A percentile compares a stretch with the other conserved stretches of the same genome.
phyloP scores from a whole-genome alignment of 1,140 invertebrate genomes.

The Plectus sambesii region DNA sequence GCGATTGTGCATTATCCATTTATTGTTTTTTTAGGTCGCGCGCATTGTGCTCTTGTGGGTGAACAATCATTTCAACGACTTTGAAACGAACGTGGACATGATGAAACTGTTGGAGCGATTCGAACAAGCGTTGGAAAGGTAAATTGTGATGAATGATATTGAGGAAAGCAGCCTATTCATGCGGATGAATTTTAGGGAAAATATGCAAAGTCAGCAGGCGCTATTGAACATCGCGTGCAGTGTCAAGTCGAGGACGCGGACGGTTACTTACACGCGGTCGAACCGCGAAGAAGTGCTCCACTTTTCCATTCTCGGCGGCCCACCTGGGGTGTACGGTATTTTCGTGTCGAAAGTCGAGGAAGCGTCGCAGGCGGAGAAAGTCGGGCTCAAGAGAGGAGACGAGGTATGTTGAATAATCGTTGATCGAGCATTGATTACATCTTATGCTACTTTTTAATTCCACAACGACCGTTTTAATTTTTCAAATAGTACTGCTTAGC shows the following conservation, averaged over 20 bases:
- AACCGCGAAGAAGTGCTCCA: constrained; percentile 80
- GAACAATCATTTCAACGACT: constrained; percentile 98
- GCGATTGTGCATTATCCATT: too few species aligned
- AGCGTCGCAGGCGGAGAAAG: constrained; percentile 80
- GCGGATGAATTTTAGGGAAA: constrained; percentile 51
- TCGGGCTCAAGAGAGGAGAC: constrained; percentile 90
- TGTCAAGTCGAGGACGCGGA: constrained; percentile 80
- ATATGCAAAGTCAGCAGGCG: constrained; percentile 64
- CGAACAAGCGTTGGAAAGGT: too few species aligned
- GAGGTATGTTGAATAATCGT: constrained; percentile 60
- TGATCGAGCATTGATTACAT: too few species aligned
- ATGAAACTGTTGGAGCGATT: constrained; percentile 91
- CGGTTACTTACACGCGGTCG: constrained; percentile 74
- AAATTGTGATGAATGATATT: too few species aligned
- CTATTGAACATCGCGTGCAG: constrained; percentile 90
- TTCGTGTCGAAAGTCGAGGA: constrained; percentile 87
- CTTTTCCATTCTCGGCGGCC: constrained; percentile 66
- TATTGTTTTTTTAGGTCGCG: too few species aligned
- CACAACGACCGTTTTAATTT: too few species aligned
- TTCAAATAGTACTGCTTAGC: too few species aligned
- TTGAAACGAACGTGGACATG: constrained; percentile 88
- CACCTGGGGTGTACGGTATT: constrained; percentile 61
- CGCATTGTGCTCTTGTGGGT: constrained; percentile 91
- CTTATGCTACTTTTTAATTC: too few species aligned
- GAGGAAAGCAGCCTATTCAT: background rate